Evolutionary conservation across 2,797 vertebrate genomes (phyloP).

Genomic region (Remorina albescens): DNA sequence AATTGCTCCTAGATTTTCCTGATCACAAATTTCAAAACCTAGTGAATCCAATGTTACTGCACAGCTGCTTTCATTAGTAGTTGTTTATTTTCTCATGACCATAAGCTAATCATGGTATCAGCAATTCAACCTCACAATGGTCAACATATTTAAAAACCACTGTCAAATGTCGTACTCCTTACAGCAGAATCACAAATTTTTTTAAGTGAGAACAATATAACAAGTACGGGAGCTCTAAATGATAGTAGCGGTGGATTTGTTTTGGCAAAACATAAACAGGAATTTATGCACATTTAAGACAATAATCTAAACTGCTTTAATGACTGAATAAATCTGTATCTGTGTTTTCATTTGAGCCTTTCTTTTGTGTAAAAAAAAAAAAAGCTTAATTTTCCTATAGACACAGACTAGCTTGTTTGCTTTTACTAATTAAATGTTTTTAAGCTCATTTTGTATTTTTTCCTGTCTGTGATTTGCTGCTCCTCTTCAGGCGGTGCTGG

Average conservation of each 20-base stretch:
- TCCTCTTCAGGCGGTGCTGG: conserved; percentile 77
- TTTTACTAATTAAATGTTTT: background rate
- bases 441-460: background rate
- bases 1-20: background rate
- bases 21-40: too few species aligned
- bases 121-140: background rate
- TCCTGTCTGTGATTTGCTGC: background rate
- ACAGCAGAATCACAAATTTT: too few species aligned
- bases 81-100: background rate
- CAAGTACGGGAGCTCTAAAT: too few species aligned
- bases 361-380: background rate
- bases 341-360: too few species aligned
- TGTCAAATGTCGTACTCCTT: background rate
- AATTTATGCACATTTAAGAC: background rate
- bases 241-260: too few species aligned
- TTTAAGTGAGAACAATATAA: too few species aligned
- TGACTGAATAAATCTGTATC: background rate
- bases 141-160: background rate
- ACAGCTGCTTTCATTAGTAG: background rate
- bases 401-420: background rate
- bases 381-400: background rate
- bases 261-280: background rate
- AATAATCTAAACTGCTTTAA: background rate
- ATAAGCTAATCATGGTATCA: background rate
- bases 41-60: too few species aligned